Evolutionary conservation across 1,140 invertebrate species (phyloP).

Genomic region (Drosophila watanabei): DNA sequence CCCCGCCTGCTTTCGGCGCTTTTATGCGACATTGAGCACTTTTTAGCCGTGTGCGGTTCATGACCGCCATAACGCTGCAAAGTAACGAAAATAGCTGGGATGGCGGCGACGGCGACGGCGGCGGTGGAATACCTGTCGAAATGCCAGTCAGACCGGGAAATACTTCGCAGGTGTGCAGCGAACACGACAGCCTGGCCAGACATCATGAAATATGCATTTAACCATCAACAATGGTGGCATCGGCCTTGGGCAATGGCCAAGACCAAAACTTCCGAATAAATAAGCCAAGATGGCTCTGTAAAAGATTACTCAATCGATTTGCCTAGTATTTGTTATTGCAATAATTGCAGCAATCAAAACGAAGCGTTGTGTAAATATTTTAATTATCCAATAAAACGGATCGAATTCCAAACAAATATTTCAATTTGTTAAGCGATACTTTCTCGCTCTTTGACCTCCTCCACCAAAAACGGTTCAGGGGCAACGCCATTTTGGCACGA

Average conservation of each 20-base stretch:
- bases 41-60: constrained; percentile 58
- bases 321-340: constrained; percentile 3
- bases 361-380: constrained; percentile 10
- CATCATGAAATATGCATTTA: constrained; percentile 75
- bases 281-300: constrained; percentile 5
- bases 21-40: constrained; percentile 60
- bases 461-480: constrained; percentile 28
- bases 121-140: constrained; percentile 67
- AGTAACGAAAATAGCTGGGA: constrained; percentile 56
- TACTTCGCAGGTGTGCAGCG: constrained; percentile 55
- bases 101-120: constrained; percentile 31
- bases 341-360: constrained; percentile 6
- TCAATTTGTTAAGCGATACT: constrained; percentile 8
- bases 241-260: constrained; percentile 40
- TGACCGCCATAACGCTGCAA: constrained; percentile 51
- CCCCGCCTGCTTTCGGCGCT: constrained; percentile 21
- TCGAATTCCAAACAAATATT: constrained; percentile 17
- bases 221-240: constrained; percentile 46
- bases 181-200: constrained; percentile 42
- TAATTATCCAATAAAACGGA: constrained; percentile 25
- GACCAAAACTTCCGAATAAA: constrained; percentile 29
- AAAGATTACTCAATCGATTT: constrained; percentile 31
- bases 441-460: background rate
- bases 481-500: constrained; percentile 39
- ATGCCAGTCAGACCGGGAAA: constrained; percentile 57